These are phyloP conservation scores for Trichogramma pretiosum DNA, from an alignment of 1,140 invertebrate genomes.

Conservation along the genomic window DNA sequence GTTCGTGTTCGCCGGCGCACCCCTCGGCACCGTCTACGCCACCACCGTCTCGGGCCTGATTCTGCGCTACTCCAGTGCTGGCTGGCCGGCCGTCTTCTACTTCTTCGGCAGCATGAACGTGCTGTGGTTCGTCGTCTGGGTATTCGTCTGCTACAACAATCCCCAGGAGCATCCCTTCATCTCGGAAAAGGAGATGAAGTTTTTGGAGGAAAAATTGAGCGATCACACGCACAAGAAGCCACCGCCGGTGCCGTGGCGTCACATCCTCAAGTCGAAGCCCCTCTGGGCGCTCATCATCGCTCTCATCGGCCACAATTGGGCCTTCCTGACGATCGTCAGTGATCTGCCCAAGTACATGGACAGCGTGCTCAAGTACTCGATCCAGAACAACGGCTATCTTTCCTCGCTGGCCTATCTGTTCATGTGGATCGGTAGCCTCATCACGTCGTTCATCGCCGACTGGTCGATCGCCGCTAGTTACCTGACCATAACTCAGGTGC, in stretches of 20 bases:
- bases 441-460: slow-evolving; percentile 52
- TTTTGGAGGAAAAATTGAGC: slow-evolving; percentile 43
- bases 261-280: slow-evolving; percentile 54
- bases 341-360: slow-evolving; percentile 81
- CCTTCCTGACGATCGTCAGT: slow-evolving; percentile 75
- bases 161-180: slow-evolving; percentile 65
- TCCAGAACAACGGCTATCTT: slow-evolving; percentile 55
- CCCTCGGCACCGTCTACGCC: slow-evolving; percentile 45
- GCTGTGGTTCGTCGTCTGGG: slow-evolving; percentile 41
- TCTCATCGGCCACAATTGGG: slow-evolving; percentile 73
- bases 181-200: slow-evolving; percentile 54
- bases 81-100: slow-evolving; percentile 50
- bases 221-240: slow-evolving; percentile 22
- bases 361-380: slow-evolving; percentile 67
- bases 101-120: slow-evolving; percentile 47
- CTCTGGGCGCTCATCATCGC: slow-evolving; percentile 52
- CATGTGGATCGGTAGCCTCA: slow-evolving; percentile 56
- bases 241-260: slow-evolving; percentile 47
- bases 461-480: slow-evolving; percentile 47
- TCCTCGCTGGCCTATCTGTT: slow-evolving; percentile 53
- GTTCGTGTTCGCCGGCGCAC: slow-evolving; percentile 60
- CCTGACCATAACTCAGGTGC: slow-evolving; percentile 48
- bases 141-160: slow-evolving; percentile 51
- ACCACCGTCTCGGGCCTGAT: slow-evolving; percentile 41
- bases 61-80: slow-evolving; percentile 30